Percentiles rank a stretch among this genome's conserved stretches.
Evolutionary conservation across 2,113 vertebrate genomes (phyloP).

Genomic region (Actinemys pallida): DNA sequence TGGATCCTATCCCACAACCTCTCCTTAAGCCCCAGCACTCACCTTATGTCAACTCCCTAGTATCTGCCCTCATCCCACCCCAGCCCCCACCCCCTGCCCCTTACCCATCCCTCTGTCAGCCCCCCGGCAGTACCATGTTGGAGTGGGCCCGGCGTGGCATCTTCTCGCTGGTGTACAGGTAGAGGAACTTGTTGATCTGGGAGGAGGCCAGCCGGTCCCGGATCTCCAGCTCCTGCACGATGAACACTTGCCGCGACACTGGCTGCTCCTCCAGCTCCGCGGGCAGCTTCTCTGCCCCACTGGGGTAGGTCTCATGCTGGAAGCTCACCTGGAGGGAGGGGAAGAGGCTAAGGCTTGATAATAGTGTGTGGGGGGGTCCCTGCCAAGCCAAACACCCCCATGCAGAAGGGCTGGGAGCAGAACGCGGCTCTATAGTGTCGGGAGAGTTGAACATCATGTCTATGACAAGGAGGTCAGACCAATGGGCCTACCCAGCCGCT

Average conservation of each 20-base stretch:
- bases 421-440: rapidly evolving
- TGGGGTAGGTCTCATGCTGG: slow-evolving; percentile 89
- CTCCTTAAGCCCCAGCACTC: background rate
- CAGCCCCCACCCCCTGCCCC: background rate
- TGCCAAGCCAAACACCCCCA: background rate
- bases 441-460: background rate
- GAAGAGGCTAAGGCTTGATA: no score
- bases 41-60: background rate
- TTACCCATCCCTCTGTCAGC: rapidly evolving
- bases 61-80: background rate
- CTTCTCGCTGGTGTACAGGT: slow-evolving; percentile 92
- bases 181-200: slow-evolving; percentile 94
- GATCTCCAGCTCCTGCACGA: slow-evolving; percentile 93
- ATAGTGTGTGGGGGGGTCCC: no score
- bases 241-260: slow-evolving; percentile 91
- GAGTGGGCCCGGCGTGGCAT: slow-evolving; percentile 92
- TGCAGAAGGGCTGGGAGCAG: background rate
- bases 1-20: background rate
- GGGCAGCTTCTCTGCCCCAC: slow-evolving; percentile 25
- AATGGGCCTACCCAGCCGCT: background rate
- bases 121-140: slow-evolving; percentile 86
- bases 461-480: background rate
- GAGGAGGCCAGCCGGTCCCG: slow-evolving; percentile 91
- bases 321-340: slow-evolving; percentile 87
- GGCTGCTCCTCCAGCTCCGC: slow-evolving; percentile 83